Conservation (phyloP, 2,113 vertebrate species). For the Antidorcas marsupialis region DNA sequence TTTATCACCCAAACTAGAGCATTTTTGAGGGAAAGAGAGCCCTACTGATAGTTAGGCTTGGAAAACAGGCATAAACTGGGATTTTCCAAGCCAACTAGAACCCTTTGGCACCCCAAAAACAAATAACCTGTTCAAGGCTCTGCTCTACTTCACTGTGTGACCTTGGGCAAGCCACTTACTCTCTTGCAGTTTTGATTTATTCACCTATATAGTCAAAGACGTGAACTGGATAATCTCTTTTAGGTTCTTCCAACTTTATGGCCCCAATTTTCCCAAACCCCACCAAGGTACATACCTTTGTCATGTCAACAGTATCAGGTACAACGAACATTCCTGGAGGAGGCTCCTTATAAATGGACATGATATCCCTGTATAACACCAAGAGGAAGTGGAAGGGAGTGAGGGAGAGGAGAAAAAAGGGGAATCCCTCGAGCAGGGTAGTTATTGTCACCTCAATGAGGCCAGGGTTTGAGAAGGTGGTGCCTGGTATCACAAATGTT, state of each 20-base stretch:
- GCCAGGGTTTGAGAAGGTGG: slow-evolving; percentile 42
- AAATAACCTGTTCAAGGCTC: background rate
- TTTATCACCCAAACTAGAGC: background rate
- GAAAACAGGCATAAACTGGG: background rate
- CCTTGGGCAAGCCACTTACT: background rate
- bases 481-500: slow-evolving; percentile 61
- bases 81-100: background rate
- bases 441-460: background rate
- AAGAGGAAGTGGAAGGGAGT: slow-evolving; percentile 58
- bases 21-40: background rate
- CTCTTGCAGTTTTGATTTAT: background rate
- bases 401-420: slow-evolving; percentile 39
- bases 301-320: slow-evolving; percentile 98
- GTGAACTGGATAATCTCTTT: background rate
- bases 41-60: background rate
- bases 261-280: slow-evolving; percentile 6
- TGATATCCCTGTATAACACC: slow-evolving; percentile 90
- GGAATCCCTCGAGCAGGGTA: slow-evolving; percentile 25
- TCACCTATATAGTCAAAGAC: background rate
- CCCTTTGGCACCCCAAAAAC: background rate
- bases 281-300: slow-evolving; percentile 88
- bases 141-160: background rate
- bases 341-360: slow-evolving; percentile 99
- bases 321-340: slow-evolving; percentile 99
- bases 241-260: background rate